Evolutionary conservation across 2,888 invertebrate genomes (phyloP).

Genomic region (Automeris io): DNA sequence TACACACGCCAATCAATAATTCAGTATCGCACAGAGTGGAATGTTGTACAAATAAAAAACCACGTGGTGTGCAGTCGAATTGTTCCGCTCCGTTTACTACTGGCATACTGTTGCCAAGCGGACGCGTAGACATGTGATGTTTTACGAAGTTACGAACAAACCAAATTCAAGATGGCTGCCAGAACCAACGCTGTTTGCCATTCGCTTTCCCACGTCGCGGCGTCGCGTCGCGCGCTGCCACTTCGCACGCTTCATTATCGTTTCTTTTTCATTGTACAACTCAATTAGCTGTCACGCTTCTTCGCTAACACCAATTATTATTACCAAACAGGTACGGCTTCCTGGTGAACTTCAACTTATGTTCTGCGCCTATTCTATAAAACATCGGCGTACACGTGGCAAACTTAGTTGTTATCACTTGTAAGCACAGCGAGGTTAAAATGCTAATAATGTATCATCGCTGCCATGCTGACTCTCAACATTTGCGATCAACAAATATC

Average conservation of each 20-base stretch:
- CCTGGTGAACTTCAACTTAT: constrained; percentile 15
- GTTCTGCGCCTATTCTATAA: constrained; percentile 22
- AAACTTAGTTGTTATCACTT: constrained; percentile 42
- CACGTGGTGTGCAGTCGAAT: constrained; percentile 61
- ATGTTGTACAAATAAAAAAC: constrained; percentile 67
- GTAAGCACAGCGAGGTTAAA: too few relatives aligned
- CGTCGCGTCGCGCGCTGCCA: constrained; percentile 25
- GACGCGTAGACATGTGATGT: constrained; percentile 66
- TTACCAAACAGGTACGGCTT: not conserved
- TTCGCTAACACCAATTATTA: constrained; percentile 11
- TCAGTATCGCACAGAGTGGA: constrained; percentile 37
- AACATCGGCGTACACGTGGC: constrained; percentile 37
- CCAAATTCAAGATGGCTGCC: constrained; percentile 64
- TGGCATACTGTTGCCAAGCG: constrained; percentile 66
- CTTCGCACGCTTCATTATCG: constrained; percentile 55
- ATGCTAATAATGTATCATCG: constrained; percentile 33
- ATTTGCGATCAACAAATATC: too few relatives aligned
- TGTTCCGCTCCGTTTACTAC: constrained; percentile 67
- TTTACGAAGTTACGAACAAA: constrained; percentile 61
- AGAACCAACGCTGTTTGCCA: constrained; percentile 48
- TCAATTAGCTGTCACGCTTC: constrained; percentile 50
- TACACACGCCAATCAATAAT: constrained; percentile 43
- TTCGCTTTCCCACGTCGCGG: constrained; percentile 74
- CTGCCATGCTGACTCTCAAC: too few relatives aligned
- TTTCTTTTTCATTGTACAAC: constrained; percentile 56